Percentiles rank a stretch among this genome's conserved stretches.
These are phyloP conservation scores for Zaprionus vittiger DNA, from an alignment of 1,140 invertebrate species.

Conservation along the genomic window DNA sequence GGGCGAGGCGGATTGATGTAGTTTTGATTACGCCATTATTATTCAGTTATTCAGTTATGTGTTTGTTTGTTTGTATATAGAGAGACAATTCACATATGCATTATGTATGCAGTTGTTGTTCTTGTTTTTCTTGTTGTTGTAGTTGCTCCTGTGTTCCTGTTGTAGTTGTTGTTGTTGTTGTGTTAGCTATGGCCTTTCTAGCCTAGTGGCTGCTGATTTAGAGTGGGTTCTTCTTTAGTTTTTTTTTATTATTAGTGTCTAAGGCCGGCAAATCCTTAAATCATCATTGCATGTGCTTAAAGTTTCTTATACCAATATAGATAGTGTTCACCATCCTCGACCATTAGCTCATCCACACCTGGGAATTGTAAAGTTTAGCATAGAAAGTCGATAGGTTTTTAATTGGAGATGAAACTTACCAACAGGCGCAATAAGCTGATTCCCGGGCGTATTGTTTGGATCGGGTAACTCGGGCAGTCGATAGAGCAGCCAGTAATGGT, in stretches of 20 bases:
- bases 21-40: constrained; percentile 71
- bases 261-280: constrained; percentile 60
- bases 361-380: constrained; percentile 20
- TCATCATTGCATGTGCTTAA: constrained; percentile 85
- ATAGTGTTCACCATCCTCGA: constrained; percentile 93
- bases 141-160: constrained; percentile 33
- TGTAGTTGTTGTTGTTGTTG: constrained; percentile 19
- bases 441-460: constrained; percentile 90
- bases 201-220: constrained; percentile 39
- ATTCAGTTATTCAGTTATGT: constrained; percentile 59
- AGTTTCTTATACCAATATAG: constrained; percentile 96
- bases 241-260: constrained; percentile 41
- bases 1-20: constrained; percentile 22
- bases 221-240: constrained; percentile 53
- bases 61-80: constrained; percentile 20
- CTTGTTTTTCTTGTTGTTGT: constrained; percentile 31
- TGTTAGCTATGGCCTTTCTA: constrained; percentile 44
- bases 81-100: constrained; percentile 26
- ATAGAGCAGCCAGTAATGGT: constrained; percentile 95
- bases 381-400: background rate
- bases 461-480: constrained; percentile 90
- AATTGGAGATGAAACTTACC: constrained; percentile 86
- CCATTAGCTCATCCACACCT: constrained; percentile 93
- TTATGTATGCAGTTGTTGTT: constrained; percentile 38
- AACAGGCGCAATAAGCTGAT: constrained; percentile 92